Base-by-base conservation (phyloP, 2,888 invertebrate species). In the Tigriopus californicus region DNA sequence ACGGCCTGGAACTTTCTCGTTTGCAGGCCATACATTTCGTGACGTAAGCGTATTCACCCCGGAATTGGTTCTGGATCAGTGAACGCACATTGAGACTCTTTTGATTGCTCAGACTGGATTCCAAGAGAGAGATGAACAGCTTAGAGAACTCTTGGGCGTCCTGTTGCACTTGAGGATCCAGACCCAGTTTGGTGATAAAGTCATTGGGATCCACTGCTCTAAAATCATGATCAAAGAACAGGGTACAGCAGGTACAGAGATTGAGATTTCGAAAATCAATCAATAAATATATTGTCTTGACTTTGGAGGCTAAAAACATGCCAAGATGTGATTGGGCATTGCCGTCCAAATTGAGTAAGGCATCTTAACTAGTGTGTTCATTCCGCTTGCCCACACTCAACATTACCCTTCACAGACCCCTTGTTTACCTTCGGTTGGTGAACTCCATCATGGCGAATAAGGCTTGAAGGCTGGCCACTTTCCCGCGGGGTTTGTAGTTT, bases 111-210 rank as follows among this genome's bases (percentile, higher is more conserved):
- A 78, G 65, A 61, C 74, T 73, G 54, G 74, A 74, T 68, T 79
- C 79, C 20, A 79, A 70, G 55, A 77, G 71, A 51, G 75, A 74
- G 58, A 79, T 71, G 64, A 79, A 76, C 25, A 80, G 70, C 67
- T 79, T 79, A 12, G 77, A 77, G 69, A 80, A 80, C 68, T 80
- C 80, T 68, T 79, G 79, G 41, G 79, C 79, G 70, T 80, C 80
- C 71, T 79, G 79, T 63, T 80, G 79, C 41, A 75, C 74, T 44
- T 73, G 73, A 20, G 77, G 75, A 66, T 79, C 77, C 55, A 80
- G 68, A 5, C 76, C 74, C 8, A 80, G 68, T 51, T 75, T 74
- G 41, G 73, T 70, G 2, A 79, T 76, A 62, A 80, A 74, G 61
- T 74, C 74, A 46, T 74, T 73, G 2, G 79, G 79, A 68, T 79